Base-by-base conservation (phyloP, 2,888 invertebrate genomes). In the Dryocosmus kuriphilus region DNA sequence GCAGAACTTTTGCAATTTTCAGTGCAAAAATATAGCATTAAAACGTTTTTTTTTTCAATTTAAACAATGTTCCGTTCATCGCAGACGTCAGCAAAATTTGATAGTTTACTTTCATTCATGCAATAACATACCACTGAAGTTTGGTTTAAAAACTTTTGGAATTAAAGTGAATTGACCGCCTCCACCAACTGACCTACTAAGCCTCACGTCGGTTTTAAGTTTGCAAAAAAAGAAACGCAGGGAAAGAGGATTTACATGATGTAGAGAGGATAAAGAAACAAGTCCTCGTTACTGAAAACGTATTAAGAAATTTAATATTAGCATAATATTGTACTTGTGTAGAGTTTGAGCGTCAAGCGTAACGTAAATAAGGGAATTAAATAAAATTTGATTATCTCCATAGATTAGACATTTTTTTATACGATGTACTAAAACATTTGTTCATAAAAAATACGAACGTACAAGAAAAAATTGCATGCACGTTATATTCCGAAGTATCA, bases 251-350 rank as follows among this genome's bases (percentile, higher is more conserved):
- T 32, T 14, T 77, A 61, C n/a, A n/a, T n/a, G n/a, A n/a, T n/a
- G n/a, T n/a, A n/a, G n/a, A 74, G 46, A 51, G 76, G 75, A 63
- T 30, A 22, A 63, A 79, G 51, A 80, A 73, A 76, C 51, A 62
- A 74, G 57, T 79, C 55, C 73, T 73, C 30, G 65, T 77, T 83
- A 80, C 83, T 82, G 82, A 84, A 85, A 84, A 82, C 77, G 77
- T 78, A 79, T 83, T 81, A 76, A 83, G 85, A 86, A 83, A 81
- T 86, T 84, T 84, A 85, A 85, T 83, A 83, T 79, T 84, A 80
- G 80, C 78, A 83, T 79, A 85, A 81, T 84, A 79, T 80, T 79
- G 77, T 77, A 61, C 77, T 73, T 73, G 74, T 73, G 74, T 78
- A 73, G 71, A 81, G 80, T 79, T 80, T 81, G 75, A 79, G 78